Percentiles rank a stretch among this genome's conserved stretches.
phyloP scores from a whole-genome alignment of 2,113 vertebrate genomes.

The Bos indicus region DNA sequence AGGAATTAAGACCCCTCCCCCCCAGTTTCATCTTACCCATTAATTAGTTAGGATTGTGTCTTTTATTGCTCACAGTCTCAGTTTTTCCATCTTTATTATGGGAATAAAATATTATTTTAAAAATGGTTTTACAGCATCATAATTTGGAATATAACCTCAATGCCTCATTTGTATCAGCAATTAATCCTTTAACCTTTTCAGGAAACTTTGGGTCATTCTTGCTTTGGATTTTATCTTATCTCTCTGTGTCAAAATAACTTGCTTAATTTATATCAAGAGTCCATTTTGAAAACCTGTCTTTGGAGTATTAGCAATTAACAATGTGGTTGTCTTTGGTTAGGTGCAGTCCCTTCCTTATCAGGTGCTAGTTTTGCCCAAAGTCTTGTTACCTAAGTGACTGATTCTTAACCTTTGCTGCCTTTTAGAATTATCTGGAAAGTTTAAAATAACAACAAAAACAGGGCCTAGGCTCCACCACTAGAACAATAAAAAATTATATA shows the following conservation, averaged over 20 bases:
- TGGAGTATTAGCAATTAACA: not conserved
- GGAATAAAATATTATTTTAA: not conserved
- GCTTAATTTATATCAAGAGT: not conserved
- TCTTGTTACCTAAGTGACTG: not conserved
- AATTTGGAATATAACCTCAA: not conserved
- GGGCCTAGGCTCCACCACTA: not conserved
- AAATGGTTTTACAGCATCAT: not conserved
- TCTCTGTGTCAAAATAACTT: not conserved
- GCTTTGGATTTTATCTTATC: constrained; percentile 12
- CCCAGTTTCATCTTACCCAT: not conserved
- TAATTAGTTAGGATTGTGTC: not conserved
- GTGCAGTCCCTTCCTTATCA: not conserved
- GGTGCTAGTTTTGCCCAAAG: not conserved
- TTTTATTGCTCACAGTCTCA: not conserved
- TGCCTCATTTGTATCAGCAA: not conserved
- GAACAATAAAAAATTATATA: not conserved
- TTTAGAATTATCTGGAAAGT: not conserved
- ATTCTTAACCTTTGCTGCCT: not conserved
- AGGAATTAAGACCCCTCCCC: not conserved
- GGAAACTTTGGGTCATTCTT: not conserved
- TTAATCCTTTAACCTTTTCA: not conserved
- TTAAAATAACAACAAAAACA: not conserved
- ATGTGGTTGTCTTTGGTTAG: not conserved
- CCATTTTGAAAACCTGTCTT: not conserved
- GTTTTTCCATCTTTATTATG: not conserved